Conservation (phyloP, 2,113 vertebrate genomes). For the Euleptes europaea region DNA sequence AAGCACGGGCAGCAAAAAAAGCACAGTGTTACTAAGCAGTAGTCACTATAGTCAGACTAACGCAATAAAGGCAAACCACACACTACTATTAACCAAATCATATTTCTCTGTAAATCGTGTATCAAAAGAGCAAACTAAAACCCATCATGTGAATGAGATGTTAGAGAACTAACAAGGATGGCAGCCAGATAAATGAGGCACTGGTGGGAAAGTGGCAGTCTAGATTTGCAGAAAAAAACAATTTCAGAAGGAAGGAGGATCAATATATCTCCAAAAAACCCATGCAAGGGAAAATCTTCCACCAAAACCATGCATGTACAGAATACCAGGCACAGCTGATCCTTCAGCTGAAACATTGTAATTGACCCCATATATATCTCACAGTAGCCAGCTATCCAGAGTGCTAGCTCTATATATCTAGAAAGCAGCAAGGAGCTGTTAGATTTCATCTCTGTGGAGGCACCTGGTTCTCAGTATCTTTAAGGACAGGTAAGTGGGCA, state of each 20-base stretch:
- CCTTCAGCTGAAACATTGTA: neutral
- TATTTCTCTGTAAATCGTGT: neutral
- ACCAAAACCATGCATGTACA: neutral
- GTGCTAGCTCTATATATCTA: too few species aligned
- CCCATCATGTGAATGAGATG: neutral
- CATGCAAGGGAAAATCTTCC: neutral
- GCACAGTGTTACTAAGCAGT: conserved; percentile 3
- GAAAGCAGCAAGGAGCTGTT: too few species aligned
- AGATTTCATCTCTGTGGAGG: neutral
- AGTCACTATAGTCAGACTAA: conserved; percentile 1
- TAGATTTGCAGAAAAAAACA: neutral
- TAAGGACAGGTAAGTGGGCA: too few species aligned
- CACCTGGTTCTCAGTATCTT: too few species aligned
- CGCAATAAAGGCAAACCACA: neutral
- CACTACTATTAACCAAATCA: conserved; percentile 14
- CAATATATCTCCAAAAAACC: neutral
- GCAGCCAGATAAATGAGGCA: neutral
- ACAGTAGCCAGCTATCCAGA: too few species aligned
- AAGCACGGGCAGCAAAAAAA: conserved; percentile 19
- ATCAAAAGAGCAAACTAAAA: neutral
- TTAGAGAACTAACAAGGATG: neutral
- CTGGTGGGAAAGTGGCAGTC: neutral
- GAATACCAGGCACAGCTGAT: neutral
- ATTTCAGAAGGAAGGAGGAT: neutral
- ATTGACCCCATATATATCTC: too few species aligned